Percentiles rank a stretch among this genome's conserved stretches.
These are phyloP conservation scores for Diarsia brunnea DNA, from an alignment of 2,888 invertebrate species.

Conservation along the genomic window DNA sequence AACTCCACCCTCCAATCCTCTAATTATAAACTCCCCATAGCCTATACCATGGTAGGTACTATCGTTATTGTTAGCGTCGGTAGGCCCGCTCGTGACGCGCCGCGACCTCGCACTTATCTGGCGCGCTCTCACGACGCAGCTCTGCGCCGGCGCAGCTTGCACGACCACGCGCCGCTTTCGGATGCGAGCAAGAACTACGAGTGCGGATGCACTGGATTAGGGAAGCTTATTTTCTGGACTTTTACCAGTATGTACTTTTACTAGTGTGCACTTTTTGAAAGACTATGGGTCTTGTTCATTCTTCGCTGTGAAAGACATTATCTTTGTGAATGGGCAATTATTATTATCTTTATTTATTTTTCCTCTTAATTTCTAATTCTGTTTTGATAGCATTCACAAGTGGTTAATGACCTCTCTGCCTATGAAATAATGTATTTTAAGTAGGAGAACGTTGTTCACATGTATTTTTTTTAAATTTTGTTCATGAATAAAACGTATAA, in stretches of 20 bases:
- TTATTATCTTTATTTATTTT: not conserved
- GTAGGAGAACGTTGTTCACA: not conserved
- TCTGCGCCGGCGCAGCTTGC: slow-evolving; percentile 75
- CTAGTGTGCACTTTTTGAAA: not conserved
- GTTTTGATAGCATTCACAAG: not conserved
- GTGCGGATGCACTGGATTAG: slow-evolving; percentile 66
- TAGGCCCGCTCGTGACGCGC: slow-evolving; percentile 82
- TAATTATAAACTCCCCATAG: slow-evolving; percentile 49
- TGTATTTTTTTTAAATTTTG: no score
- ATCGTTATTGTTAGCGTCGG: slow-evolving; percentile 63
- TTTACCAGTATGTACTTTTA: slow-evolving; percentile 15
- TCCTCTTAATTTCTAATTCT: not conserved
- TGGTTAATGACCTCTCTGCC: not conserved
- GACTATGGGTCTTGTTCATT: not conserved
- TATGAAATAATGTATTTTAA: not conserved
- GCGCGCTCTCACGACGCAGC: slow-evolving; percentile 87
- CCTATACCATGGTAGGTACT: slow-evolving; percentile 27
- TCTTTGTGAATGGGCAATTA: not conserved
- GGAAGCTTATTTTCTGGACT: slow-evolving; percentile 4
- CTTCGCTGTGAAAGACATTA: not conserved
- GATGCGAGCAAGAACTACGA: slow-evolving; percentile 74
- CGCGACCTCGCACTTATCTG: slow-evolving; percentile 89
- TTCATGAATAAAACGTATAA: not conserved
- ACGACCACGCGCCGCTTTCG: slow-evolving; percentile 78
- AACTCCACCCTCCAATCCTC: slow-evolving; percentile 6